Conservation (phyloP, 2,888 invertebrate genomes). For the Chrysomela aeneicollis region DNA sequence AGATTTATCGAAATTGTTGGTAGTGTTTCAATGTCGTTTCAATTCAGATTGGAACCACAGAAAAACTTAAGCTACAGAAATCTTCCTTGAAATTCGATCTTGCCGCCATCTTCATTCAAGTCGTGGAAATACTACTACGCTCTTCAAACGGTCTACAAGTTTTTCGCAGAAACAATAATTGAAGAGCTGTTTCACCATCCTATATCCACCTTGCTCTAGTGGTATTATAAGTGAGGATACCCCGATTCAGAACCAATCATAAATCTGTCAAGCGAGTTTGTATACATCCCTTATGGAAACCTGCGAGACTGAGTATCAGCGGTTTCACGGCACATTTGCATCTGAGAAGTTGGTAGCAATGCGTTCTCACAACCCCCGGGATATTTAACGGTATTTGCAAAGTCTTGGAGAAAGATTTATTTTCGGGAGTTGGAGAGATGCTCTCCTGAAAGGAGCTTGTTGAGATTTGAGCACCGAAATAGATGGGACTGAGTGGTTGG, state of each 20-base stretch:
- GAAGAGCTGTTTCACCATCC: no score
- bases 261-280: slow-evolving; percentile 56
- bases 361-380: slow-evolving; percentile 53
- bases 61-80: no score
- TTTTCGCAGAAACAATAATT: no score
- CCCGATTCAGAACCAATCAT: slow-evolving; percentile 53
- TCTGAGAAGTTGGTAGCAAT: slow-evolving; percentile 56
- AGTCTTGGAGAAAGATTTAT: slow-evolving; percentile 12
- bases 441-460: not conserved
- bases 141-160: no score
- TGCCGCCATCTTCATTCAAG: no score
- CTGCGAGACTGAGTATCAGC: slow-evolving; percentile 55
- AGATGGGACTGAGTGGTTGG: slow-evolving; percentile 20
- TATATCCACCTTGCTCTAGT: no score
- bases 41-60: no score
- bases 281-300: slow-evolving; percentile 52
- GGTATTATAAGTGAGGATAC: slow-evolving; percentile 32
- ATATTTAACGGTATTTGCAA: slow-evolving; percentile 49
- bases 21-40: no score
- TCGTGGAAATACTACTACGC: no score
- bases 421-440: not conserved
- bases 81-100: no score
- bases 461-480: not conserved
- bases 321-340: slow-evolving; percentile 59
- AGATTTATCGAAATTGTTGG: no score